A percentile compares a stretch with the other conserved stretches of the same genome.
These are phyloP conservation scores for Holocentrus rufus DNA, from an alignment of 2,797 vertebrate species.

Conservation along the genomic window DNA sequence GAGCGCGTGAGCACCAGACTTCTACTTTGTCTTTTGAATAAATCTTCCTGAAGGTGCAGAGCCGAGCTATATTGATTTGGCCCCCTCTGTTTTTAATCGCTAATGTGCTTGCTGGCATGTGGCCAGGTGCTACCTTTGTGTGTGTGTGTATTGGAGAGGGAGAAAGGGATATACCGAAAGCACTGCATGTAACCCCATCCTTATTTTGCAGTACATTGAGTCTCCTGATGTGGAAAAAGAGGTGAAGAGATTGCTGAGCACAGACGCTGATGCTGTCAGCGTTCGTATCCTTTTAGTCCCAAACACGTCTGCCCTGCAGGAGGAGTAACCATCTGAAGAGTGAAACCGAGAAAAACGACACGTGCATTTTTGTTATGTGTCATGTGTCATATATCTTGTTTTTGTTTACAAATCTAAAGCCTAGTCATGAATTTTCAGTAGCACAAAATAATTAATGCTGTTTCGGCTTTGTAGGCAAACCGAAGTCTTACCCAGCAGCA, in stretches of 20 bases:
- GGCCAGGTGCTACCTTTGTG: constrained; percentile 62
- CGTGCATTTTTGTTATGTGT: background rate
- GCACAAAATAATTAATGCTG: background rate
- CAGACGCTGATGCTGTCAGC: constrained; percentile 92
- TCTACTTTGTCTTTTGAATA: constrained; percentile 77
- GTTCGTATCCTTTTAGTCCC: constrained; percentile 91
- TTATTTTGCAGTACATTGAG: constrained; percentile 85
- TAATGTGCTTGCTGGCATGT: constrained; percentile 80
- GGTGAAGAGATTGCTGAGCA: constrained; percentile 93
- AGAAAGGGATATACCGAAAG: constrained; percentile 36
- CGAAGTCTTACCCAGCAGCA: background rate
- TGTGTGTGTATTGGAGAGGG: constrained; percentile 25
- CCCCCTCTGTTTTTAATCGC: constrained; percentile 77
- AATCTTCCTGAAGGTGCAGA: constrained; percentile 74
- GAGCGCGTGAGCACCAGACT: constrained; percentile 65
- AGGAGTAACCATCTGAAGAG: background rate
- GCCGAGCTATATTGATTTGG: constrained; percentile 74
- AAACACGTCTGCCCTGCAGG: background rate
- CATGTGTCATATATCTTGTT: background rate
- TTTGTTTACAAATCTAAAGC: background rate
- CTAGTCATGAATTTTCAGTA: background rate
- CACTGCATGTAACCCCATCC: constrained; percentile 57
- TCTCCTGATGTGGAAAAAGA: constrained; percentile 96
- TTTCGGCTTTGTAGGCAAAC: background rate
- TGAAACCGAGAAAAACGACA: constrained; percentile 7